phyloP scores from a whole-genome alignment of 2,113 vertebrate genomes.

The Bambusicola thoracicus region DNA sequence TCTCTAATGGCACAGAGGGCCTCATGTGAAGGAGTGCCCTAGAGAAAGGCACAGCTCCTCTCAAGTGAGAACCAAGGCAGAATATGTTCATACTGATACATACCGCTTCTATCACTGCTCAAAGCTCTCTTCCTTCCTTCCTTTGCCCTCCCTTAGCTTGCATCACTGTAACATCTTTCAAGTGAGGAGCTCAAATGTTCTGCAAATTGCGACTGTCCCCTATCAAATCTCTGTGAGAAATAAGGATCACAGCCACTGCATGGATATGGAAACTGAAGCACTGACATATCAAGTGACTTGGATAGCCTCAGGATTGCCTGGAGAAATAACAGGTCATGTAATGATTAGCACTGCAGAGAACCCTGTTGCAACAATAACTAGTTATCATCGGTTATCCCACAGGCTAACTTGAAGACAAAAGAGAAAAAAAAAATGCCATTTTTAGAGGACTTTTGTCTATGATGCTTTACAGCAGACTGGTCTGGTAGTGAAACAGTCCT shows the following conservation, averaged over 20 bases:
- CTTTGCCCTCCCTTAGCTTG: not conserved
- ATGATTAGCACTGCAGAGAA: not conserved
- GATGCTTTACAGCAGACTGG: not conserved
- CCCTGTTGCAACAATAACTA: not conserved
- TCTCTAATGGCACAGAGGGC: not conserved
- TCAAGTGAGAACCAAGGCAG: not conserved
- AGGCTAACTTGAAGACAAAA: not conserved
- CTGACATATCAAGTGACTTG: not conserved
- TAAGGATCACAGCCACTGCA: not conserved
- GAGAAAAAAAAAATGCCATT: not conserved
- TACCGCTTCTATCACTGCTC: not conserved
- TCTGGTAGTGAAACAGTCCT: not conserved
- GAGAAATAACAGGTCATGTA: not conserved
- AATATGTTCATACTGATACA: not conserved
- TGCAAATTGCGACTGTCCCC: not conserved
- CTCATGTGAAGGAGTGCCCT: not conserved
- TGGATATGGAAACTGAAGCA: not conserved
- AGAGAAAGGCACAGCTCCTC: not conserved
- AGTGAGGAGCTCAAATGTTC: not conserved
- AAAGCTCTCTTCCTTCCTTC: not conserved
- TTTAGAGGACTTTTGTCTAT: not conserved
- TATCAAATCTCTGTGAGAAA: not conserved
- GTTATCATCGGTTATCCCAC: not conserved
- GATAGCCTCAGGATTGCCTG: not conserved
- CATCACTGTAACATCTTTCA: not conserved